These are phyloP conservation scores for Lampris megalopsis DNA, from an alignment of 2,113 vertebrate genomes.

Conservation along the genomic window DNA sequence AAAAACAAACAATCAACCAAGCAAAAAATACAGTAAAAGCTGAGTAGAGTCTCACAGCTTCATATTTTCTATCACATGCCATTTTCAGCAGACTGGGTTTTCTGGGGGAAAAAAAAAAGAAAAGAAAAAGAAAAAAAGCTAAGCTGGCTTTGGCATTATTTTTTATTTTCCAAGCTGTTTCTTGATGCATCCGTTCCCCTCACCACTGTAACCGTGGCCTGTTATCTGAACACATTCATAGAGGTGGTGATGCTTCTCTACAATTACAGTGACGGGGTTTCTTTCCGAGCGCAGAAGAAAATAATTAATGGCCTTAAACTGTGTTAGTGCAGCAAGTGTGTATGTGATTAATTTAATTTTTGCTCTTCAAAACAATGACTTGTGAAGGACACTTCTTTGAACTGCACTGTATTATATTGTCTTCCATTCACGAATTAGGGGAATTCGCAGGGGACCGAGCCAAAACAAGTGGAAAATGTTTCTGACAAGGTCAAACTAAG, in stretches of 20 bases:
- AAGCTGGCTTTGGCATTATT: conserved; percentile 42
- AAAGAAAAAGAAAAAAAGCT: too few relatives aligned
- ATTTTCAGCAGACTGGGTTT: conserved; percentile 42
- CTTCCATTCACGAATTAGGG: conserved; percentile 40
- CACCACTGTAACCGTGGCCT: conserved; percentile 59
- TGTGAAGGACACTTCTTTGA: conserved; percentile 51
- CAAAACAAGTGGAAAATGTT: conserved; percentile 39
- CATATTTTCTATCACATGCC: conserved; percentile 31
- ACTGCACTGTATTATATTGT: conserved; percentile 36
- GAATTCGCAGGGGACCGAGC: conserved; percentile 49
- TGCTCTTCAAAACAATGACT: conserved; percentile 58
- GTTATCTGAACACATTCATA: conserved; percentile 63
- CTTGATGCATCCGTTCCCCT: conserved; percentile 64
- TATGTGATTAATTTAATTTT: conserved; percentile 69
- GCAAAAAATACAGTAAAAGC: background rate
- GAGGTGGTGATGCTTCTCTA: conserved; percentile 58
- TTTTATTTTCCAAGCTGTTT: conserved; percentile 63
- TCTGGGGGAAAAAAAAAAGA: conserved; percentile 16
- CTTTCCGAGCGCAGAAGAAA: conserved; percentile 63
- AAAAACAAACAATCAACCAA: too few relatives aligned
- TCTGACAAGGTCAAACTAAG: conserved; percentile 68
- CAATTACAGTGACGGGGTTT: conserved; percentile 52
- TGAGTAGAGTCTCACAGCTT: conserved; percentile 14
- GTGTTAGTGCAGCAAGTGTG: conserved; percentile 54
- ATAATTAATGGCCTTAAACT: conserved; percentile 70